phyloP scores from a whole-genome alignment of 2,888 invertebrate genomes.

The Microchrysa polita region DNA sequence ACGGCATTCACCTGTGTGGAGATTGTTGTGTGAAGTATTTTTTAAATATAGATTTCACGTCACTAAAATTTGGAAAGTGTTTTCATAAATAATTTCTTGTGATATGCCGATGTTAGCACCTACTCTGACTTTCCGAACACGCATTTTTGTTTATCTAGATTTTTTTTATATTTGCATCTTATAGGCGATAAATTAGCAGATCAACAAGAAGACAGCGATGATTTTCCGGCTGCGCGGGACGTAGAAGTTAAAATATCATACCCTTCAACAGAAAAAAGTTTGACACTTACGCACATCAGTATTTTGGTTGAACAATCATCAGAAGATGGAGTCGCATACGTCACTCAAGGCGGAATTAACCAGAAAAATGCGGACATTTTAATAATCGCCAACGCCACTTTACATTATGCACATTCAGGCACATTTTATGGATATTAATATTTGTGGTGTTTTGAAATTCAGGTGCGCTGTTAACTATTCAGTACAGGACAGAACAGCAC shows the following conservation, averaged over 20 bases:
- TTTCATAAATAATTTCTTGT: no score
- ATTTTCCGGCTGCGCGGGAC: slow-evolving; percentile 44
- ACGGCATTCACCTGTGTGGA: no score
- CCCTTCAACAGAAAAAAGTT: slow-evolving; percentile 23
- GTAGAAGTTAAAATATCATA: slow-evolving; percentile 42
- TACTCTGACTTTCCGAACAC: no score
- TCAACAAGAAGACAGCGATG: slow-evolving; percentile 28
- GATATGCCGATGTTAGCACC: no score
- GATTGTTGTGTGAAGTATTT: no score
- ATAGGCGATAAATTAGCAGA: slow-evolving; percentile 34
- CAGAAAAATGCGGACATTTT: slow-evolving; percentile 39
- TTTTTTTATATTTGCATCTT: no score
- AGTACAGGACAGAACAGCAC: no score
- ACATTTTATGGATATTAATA: slow-evolving; percentile 47
- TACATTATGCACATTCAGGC: slow-evolving; percentile 45
- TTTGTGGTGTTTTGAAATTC: no score
- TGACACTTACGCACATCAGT: slow-evolving; percentile 39
- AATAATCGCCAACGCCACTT: slow-evolving; percentile 44
- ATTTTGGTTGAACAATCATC: slow-evolving; percentile 47
- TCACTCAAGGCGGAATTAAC: slow-evolving; percentile 44
- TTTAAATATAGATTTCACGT: no score
- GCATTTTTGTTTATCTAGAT: no score
- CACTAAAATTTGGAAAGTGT: no score
- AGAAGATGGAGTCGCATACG: slow-evolving; percentile 41
- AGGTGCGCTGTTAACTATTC: no score